Conservation (phyloP, 2,113 vertebrate genomes). For the Tetrax tetrax region DNA sequence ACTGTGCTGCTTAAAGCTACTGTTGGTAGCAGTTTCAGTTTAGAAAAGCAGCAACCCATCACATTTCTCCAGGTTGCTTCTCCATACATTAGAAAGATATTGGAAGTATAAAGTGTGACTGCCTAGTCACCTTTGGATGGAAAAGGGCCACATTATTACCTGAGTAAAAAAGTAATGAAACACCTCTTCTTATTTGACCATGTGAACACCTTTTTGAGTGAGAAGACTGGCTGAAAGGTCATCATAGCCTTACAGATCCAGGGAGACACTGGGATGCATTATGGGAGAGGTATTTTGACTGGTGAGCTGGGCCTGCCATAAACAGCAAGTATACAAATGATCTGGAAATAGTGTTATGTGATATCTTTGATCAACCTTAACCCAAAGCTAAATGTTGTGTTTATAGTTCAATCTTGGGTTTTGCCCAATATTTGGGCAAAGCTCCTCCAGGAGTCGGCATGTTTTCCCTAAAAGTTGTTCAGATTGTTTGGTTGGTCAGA, state of each 20-base stretch:
- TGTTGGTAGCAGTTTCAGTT: neutral
- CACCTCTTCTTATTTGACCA: neutral
- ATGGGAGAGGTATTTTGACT: neutral
- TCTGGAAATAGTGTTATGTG: neutral
- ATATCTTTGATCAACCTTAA: neutral
- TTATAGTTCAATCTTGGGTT: neutral
- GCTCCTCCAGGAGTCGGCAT: neutral
- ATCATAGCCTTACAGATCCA: neutral
- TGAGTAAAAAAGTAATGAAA: neutral
- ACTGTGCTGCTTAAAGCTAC: neutral
- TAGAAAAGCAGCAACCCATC: neutral
- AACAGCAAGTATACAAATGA: neutral
- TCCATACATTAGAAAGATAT: neutral
- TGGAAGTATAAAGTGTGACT: neutral
- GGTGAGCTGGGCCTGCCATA: neutral
- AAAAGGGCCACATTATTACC: neutral
- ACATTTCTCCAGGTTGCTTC: neutral
- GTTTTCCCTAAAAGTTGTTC: neutral
- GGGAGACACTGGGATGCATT: rapidly evolving
- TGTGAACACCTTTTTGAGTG: neutral
- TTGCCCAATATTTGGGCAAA: neutral
- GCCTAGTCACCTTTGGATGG: neutral
- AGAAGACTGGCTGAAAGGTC: neutral
- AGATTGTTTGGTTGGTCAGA: neutral
- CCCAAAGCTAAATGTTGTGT: neutral